Evolutionary conservation across 2,113 vertebrate species (phyloP).

Genomic region (Ptyas mucosa): DNA sequence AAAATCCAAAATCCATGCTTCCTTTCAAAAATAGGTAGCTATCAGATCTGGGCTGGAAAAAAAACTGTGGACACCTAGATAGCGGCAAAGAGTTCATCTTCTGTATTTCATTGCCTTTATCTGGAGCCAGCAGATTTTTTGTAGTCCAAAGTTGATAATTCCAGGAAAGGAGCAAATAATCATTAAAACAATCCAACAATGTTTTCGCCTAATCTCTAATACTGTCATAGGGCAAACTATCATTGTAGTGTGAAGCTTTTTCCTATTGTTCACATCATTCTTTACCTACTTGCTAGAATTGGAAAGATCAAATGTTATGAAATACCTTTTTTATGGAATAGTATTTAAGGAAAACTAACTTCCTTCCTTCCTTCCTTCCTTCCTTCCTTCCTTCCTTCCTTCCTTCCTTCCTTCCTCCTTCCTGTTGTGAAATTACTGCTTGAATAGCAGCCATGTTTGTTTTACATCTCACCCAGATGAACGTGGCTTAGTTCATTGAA

Average conservation of each 20-base stretch:
- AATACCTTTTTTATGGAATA: neutral
- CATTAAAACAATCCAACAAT: neutral
- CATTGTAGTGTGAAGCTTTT: neutral
- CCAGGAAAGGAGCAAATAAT: neutral
- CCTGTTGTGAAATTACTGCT: neutral
- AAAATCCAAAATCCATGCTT: neutral
- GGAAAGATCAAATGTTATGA: neutral
- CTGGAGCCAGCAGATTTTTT: neutral
- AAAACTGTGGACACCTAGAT: neutral
- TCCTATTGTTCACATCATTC: neutral
- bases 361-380: neutral
- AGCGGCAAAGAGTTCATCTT: neutral
- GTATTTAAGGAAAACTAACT: neutral
- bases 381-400: neutral
- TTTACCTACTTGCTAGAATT: neutral
- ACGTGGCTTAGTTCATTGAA: neutral
- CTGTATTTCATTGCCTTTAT: neutral
- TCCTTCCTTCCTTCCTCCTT: neutral
- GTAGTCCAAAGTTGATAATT: neutral
- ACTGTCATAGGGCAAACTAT: neutral
- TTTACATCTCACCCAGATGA: neutral
- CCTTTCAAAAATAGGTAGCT: neutral
- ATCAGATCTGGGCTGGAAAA: neutral
- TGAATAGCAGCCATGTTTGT: neutral
- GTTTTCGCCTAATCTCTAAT: neutral